phyloP scores from a whole-genome alignment of 1,140 invertebrate genomes.

The Eciton burchellii region DNA sequence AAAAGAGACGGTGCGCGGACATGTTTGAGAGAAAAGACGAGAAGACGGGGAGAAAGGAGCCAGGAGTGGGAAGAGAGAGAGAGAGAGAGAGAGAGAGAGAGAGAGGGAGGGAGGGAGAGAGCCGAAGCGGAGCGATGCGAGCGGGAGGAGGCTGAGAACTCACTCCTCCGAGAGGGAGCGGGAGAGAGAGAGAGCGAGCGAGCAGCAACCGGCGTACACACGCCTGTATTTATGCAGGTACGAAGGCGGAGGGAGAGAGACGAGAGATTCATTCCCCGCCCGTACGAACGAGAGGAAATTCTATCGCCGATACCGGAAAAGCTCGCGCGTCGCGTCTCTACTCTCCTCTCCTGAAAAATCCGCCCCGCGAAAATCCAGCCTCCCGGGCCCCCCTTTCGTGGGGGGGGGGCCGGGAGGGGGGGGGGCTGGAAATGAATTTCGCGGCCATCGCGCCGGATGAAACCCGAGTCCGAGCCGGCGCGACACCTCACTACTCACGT shows the following conservation, averaged over 20 bases:
- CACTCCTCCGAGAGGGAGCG: conserved; percentile 64
- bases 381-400: neutral
- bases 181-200: too few relatives aligned
- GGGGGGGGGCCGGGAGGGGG: too few relatives aligned
- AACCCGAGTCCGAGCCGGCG: conserved; percentile 23
- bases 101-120: conserved; percentile 4
- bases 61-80: too few relatives aligned
- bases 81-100: conserved; percentile 32
- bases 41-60: conserved; percentile 46
- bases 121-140: conserved; percentile 19
- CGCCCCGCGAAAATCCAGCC: too few relatives aligned
- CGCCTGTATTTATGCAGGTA: conserved; percentile 54
- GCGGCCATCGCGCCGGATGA: conserved; percentile 30
- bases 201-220: conserved; percentile 49
- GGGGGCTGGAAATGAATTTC: conserved; percentile 19
- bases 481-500: conserved; percentile 3
- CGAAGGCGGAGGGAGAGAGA: neutral
- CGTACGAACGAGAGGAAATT: conserved; percentile 31
- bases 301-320: conserved; percentile 10
- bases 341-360: too few relatives aligned
- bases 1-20: conserved; percentile 40
- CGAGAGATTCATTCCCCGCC: conserved; percentile 25
- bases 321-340: too few relatives aligned
- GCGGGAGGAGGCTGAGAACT: conserved; percentile 74
- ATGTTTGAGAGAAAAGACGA: conserved; percentile 51